phyloP scores from a whole-genome alignment of 2,888 invertebrate species.

The Diogma glabrata region DNA sequence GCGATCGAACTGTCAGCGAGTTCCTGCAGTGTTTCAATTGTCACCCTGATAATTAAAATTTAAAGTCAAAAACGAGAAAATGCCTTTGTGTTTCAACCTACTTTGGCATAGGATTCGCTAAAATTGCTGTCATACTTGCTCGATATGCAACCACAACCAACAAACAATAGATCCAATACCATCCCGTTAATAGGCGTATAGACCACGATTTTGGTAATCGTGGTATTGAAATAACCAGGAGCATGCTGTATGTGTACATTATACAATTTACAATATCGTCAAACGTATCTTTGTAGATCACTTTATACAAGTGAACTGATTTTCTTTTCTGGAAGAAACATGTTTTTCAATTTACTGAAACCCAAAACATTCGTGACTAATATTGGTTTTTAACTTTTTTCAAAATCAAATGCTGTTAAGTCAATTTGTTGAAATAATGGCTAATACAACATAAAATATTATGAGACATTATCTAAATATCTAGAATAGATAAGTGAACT shows the following conservation, averaged over 20 bases:
- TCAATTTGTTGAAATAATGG: no score
- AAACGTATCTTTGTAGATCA: slow-evolving; percentile 50
- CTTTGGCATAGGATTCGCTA: slow-evolving; percentile 66
- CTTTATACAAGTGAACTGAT: background rate
- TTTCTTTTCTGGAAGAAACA: background rate
- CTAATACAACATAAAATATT: no score
- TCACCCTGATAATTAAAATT: slow-evolving; percentile 45
- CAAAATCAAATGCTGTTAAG: no score
- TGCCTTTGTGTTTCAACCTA: slow-evolving; percentile 24
- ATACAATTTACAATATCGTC: slow-evolving; percentile 60
- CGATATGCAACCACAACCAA: slow-evolving; percentile 67
- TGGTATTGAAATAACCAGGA: slow-evolving; percentile 65
- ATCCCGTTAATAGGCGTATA: slow-evolving; percentile 66
- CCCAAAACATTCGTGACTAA: no score
- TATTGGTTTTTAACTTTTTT: no score
- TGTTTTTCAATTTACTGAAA: no score
- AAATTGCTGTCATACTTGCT: slow-evolving; percentile 74
- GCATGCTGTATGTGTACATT: slow-evolving; percentile 70
- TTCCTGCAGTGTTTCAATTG: slow-evolving; percentile 63
- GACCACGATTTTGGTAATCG: slow-evolving; percentile 70
- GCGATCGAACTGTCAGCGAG: slow-evolving; percentile 51
- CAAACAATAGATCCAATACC: slow-evolving; percentile 80
- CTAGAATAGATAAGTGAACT: no score
- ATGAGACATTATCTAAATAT: no score
- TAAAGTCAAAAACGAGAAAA: background rate